phyloP scores from a whole-genome alignment of 2,888 invertebrate species.

The Mythimna vitellina region DNA sequence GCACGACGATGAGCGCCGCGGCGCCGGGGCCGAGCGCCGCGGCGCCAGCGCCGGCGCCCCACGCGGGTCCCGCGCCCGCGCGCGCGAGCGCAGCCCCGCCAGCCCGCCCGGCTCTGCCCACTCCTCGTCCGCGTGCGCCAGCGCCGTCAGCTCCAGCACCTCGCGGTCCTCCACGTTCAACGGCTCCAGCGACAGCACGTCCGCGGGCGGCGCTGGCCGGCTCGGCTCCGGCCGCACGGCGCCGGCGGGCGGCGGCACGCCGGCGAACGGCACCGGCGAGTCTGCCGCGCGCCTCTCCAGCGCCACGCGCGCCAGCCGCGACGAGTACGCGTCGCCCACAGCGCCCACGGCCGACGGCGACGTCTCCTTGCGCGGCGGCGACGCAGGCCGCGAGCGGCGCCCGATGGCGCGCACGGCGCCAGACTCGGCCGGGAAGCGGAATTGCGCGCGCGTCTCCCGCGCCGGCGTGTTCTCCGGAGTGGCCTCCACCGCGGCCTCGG shows the following conservation, averaged over 20 bases:
- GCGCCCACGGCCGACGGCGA: constrained; percentile 85
- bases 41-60: constrained; percentile 41
- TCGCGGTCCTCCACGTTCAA: constrained; percentile 73
- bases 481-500: constrained; percentile 97
- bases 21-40: constrained; percentile 42
- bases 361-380: constrained; percentile 92
- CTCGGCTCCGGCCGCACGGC: constrained; percentile 70
- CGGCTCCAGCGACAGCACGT: constrained; percentile 63
- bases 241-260: constrained; percentile 80
- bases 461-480: constrained; percentile 97
- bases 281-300: constrained; percentile 86
- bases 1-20: constrained; percentile 65
- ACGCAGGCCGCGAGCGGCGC: constrained; percentile 92
- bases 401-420: constrained; percentile 92
- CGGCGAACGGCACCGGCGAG: constrained; percentile 86
- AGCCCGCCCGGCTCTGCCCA: constrained; percentile 55
- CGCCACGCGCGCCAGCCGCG: constrained; percentile 86
- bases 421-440: constrained; percentile 91
- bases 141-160: constrained; percentile 87
- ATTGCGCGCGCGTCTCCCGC: constrained; percentile 90
- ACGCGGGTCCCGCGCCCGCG: constrained; percentile 53
- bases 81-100: constrained; percentile 34
- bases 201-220: constrained; percentile 73
- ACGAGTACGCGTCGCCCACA: constrained; percentile 70
- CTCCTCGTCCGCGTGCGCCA: constrained; percentile 70